Evolutionary conservation across 1,140 invertebrate genomes (phyloP), one percentile per base, ranked within the genome.

Genomic region (Notospermus geniculatus): DNA sequence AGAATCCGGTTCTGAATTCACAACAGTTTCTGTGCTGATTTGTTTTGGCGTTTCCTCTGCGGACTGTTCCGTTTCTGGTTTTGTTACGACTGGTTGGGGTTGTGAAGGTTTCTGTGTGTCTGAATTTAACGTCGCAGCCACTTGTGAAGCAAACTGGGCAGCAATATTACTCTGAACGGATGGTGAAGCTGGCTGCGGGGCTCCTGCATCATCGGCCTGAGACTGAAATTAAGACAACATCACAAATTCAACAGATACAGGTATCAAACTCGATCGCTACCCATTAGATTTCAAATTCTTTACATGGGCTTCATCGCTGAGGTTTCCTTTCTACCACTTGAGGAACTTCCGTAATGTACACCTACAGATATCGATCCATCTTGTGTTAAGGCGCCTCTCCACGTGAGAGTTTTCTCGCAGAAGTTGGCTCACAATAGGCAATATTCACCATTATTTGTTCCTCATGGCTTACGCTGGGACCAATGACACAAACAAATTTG

Each of bases 81-180:
- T 63, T 45, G 59, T 53, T 19, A 63, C 65, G 17, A 54, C 54
- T 19, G 65, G 60, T 28, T 61, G 60, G 15, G 59, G 56, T 29
- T 64, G 27, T 19, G 58, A 46, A 27, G 59, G 57, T 28, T 52
- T 62, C 30, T 63, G 54, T 54, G 65, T 54, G 43, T 58, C 62
- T 2, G 46, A 54, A 66, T 61, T 65, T 43, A 74, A 60, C 59
- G 69, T 72, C n/a, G 72, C 73, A 57, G 74, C 72, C 5, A 76
- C 74, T 54, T 71, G 69, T 11, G 72, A 69, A 41, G 74, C 74
- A 73, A 76, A 76, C 63, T 71, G 66, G 11, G 72, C 72, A 15
- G 67, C 65, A 32, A 76, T 69, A 19, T 69, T 67, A 64, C 55
- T 62, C 23, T 57, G 52, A 29, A 19, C 39, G 54, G 32, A 62